These are phyloP conservation scores for Drosophila mayaguana DNA, from an alignment of 2,888 invertebrate genomes.

Conservation along the genomic window DNA sequence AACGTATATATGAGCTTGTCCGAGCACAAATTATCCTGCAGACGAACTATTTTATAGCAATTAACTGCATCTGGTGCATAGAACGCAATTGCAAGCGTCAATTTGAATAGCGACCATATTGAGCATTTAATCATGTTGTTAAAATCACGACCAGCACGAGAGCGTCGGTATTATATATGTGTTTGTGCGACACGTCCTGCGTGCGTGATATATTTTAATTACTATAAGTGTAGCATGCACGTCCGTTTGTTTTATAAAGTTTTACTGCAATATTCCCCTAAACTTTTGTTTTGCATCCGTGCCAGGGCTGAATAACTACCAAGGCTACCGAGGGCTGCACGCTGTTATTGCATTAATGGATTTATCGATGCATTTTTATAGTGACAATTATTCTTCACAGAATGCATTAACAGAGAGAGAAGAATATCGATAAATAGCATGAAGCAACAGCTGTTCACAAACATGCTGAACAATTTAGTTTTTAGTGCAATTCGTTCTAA, in stretches of 20 bases:
- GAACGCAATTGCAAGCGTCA: slow-evolving; percentile 46
- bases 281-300: slow-evolving; percentile 56
- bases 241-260: slow-evolving; percentile 22
- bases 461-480: background rate
- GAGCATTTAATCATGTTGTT: slow-evolving; percentile 57
- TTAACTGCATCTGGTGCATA: slow-evolving; percentile 38
- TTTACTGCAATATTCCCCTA: slow-evolving; percentile 21
- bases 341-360: background rate
- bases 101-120: slow-evolving; percentile 48
- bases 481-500: background rate
- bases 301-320: slow-evolving; percentile 47
- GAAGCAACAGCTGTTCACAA: background rate
- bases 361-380: background rate
- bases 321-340: slow-evolving; percentile 41
- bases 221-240: slow-evolving; percentile 31
- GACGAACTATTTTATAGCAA: slow-evolving; percentile 69
- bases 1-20: slow-evolving; percentile 77
- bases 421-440: background rate
- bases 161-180: slow-evolving; percentile 19
- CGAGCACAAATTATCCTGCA: slow-evolving; percentile 82
- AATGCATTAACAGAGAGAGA: background rate
- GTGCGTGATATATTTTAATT: slow-evolving; percentile 33
- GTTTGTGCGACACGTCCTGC: slow-evolving; percentile 35
- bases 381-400: background rate
- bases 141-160: slow-evolving; percentile 27